Conservation (phyloP, 2,888 invertebrate species). For the Epicampocera succincta region DNA sequence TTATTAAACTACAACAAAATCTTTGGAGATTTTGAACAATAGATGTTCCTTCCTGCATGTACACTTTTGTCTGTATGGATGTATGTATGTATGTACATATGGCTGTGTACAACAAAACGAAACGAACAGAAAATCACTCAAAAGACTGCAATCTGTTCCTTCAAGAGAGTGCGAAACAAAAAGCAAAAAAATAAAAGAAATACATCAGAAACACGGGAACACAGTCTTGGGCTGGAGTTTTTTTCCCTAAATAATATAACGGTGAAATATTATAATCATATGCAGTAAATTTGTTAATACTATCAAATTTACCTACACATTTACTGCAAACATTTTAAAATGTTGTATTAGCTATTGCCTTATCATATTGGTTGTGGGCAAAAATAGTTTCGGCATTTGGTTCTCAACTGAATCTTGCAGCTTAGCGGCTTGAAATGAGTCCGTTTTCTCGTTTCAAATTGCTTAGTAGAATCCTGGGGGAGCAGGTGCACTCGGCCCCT, state of each 20-base stretch:
- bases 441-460: too few species aligned
- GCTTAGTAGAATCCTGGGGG: too few species aligned
- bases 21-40: constrained; percentile 60
- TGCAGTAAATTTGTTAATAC: constrained; percentile 68
- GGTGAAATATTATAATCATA: constrained; percentile 76
- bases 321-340: background rate
- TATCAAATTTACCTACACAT: constrained; percentile 46
- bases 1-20: constrained; percentile 45
- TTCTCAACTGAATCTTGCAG: background rate
- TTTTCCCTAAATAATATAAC: constrained; percentile 75
- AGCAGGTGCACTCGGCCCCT: too few species aligned
- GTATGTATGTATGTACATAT: background rate
- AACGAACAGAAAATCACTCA: constrained; percentile 28
- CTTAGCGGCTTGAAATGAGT: too few species aligned
- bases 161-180: constrained; percentile 36
- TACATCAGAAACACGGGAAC: constrained; percentile 10
- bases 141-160: constrained; percentile 35
- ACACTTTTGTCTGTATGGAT: too few species aligned
- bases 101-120: constrained; percentile 56
- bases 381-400: constrained; percentile 10
- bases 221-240: constrained; percentile 40
- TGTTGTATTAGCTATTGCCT: constrained; percentile 25
- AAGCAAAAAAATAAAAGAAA: background rate
- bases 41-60: too few species aligned
- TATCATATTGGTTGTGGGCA: constrained; percentile 10